Evolutionary conservation across 2,797 vertebrate genomes (phyloP), one percentile per base, ranked within the genome.

Genomic region (Pelobates cultripes): DNA sequence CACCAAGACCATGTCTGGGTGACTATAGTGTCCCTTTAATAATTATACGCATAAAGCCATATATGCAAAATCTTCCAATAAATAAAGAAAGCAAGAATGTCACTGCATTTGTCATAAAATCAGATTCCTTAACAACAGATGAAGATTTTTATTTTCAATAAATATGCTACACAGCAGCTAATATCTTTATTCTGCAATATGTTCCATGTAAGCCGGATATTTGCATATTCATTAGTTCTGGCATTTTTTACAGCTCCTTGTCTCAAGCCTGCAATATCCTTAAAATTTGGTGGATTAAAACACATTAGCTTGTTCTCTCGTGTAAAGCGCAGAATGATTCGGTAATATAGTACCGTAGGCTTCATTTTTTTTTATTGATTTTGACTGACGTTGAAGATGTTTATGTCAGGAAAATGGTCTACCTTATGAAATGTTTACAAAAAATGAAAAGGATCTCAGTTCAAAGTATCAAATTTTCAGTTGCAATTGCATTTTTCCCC

Each of bases 211-310:
- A 82, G 80, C 80, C 51, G 57, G 45, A 82, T 82, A 82, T 82
- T 82, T 82, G 75, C 80, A 82, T 82, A 82, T 77, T 82, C 80
- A 82, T 82, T 82, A 82, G 70, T 77, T 67, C 61, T 77, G 80
- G 80, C 80, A 82, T 82, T 82, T 76, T 44, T 77, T 82, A 53
- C 64, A 67, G 80, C 80, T 82, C 80, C 77, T 77, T 77, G 75
- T 82, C 80, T 78, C 69, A 67, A 77, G 57, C 68, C 63, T 82
- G 69, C 70, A 82, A 82, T 82, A 77, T 82, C 75, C 70, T 7
- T 43, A 77, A 82, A 77, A 77, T 82, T 73, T 77, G 43, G 80
- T 82, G 80, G 80, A 82, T 82, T 82, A 82, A 78, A 77, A 68
- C 73, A 82, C 75, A 82, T 82, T 77, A 77, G 43, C 80, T 82